A percentile compares a stretch with the other conserved stretches of the same genome.
phyloP scores from a whole-genome alignment of 2,113 vertebrate genomes.

The Prinia subflava region DNA sequence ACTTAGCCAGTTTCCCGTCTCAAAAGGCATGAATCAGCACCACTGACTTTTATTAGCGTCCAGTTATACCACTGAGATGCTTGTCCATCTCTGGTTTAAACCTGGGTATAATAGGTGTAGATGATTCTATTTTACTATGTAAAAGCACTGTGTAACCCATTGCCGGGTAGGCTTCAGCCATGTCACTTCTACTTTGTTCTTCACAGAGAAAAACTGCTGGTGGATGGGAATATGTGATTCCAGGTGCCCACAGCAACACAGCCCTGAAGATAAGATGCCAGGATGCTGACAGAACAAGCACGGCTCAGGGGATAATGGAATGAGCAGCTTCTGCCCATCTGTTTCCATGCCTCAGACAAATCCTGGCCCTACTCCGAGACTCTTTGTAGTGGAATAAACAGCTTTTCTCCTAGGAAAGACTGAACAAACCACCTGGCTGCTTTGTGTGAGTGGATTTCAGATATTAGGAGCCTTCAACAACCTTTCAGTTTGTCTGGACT shows the following conservation, averaged over 20 bases:
- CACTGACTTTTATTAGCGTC: background rate
- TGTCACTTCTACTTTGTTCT: background rate
- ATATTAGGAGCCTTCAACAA: background rate
- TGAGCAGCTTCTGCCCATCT: background rate
- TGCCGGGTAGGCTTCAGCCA: background rate
- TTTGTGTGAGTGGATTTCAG: background rate
- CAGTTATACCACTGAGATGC: background rate
- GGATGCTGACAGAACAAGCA: background rate
- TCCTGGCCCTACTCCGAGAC: background rate
- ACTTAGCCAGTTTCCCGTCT: background rate
- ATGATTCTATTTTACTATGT: background rate
- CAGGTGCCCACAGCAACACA: background rate
- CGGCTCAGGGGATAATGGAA: background rate
- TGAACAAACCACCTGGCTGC: background rate
- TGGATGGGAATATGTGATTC: background rate
- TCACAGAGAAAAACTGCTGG: background rate
- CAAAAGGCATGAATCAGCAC: background rate
- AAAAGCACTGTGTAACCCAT: background rate
- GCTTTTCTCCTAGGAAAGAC: background rate
- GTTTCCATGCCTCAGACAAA: background rate
- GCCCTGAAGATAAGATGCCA: background rate
- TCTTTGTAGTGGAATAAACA: background rate
- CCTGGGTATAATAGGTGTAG: background rate
- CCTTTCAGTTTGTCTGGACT: background rate
- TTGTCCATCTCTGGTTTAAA: background rate